Conservation (phyloP, 1,140 invertebrate genomes). For the Branchinecta lynchi region DNA sequence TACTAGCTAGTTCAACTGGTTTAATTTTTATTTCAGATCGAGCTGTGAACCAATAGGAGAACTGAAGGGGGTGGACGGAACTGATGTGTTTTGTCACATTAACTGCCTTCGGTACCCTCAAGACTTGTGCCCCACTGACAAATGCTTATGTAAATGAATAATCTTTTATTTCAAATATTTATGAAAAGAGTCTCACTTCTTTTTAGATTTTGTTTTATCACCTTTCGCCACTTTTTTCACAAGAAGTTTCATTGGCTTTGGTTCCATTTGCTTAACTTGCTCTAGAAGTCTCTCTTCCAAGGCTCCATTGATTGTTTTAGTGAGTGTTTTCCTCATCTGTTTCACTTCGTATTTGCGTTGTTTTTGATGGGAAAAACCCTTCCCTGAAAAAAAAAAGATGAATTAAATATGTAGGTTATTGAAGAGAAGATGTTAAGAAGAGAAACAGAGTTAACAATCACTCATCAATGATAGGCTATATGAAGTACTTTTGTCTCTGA, state of each 20-base stretch:
- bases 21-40: constrained; percentile 12
- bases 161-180: constrained; percentile 10
- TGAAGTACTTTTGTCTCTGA: too few species aligned
- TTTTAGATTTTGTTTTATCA: constrained; percentile 10
- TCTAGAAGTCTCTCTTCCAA: constrained; percentile 19
- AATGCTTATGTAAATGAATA: constrained; percentile 18
- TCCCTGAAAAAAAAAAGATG: neutral
- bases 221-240: constrained; percentile 17
- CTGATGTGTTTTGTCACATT: constrained; percentile 20
- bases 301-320: constrained; percentile 20
- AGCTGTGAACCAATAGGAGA: constrained; percentile 19
- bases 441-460: too few species aligned
- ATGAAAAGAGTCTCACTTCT: neutral
- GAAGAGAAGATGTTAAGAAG: too few species aligned
- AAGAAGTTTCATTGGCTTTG: constrained; percentile 15
- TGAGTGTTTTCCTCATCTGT: constrained; percentile 19
- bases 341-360: constrained; percentile 15
- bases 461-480: too few species aligned
- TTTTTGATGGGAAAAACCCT: constrained; percentile 12
- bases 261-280: constrained; percentile 18
- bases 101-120: constrained; percentile 20
- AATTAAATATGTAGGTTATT: neutral
- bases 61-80: constrained; percentile 12
- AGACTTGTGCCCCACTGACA: constrained; percentile 11
- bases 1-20: too few species aligned